Evolutionary conservation across 2,888 invertebrate species (phyloP), one percentile per base, ranked within the genome.

Genomic region (Tethea ocularis): DNA sequence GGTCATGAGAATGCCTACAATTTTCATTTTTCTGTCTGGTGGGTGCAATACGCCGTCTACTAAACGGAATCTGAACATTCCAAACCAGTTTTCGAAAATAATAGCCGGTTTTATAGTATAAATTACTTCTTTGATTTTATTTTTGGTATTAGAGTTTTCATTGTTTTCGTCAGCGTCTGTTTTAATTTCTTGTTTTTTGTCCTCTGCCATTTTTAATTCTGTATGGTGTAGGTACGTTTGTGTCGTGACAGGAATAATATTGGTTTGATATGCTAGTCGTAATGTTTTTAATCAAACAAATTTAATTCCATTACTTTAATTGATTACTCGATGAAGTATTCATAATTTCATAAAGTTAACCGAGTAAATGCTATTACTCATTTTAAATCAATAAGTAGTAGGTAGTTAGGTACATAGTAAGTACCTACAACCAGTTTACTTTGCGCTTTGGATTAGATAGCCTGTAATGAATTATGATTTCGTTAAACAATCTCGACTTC

Each of bases 41-140:
- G 70, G 61, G 2, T 66, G 33, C n/a, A 84, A 29, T 22, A 71
- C 61, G 29, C 73, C 75, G 20, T 77, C 65, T 1, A 61, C 64
- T 11, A 71, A 51, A 36, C 71, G 69, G 57, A 82, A 82, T 67
- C 86, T 67, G 51, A 79, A 80, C 66, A 87, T 80, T 26, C 87
- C 88, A 57, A 73, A 83, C 15, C 65, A 41, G 58, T 75, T 69
- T 66, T 86, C 86, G 24, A 77, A 38, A 23, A 69, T 26, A 1
- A 81, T 20, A 8, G 76, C 60, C 1, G 83, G 82, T 59, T 71
- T 77, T 52, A 79, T 66, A 6, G 75, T 62, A 46, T 67, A 60
- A 1, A 74, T 56, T 2, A 78, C 58, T 22, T 75, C 66, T 23
- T 52, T 55, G 20, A 69, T 67, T 56, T 67, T 69, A 22, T 61